Evolutionary conservation across 2,113 vertebrate species (phyloP), one percentile per base, ranked within the genome.

Genomic region (Vidua chalybeata): DNA sequence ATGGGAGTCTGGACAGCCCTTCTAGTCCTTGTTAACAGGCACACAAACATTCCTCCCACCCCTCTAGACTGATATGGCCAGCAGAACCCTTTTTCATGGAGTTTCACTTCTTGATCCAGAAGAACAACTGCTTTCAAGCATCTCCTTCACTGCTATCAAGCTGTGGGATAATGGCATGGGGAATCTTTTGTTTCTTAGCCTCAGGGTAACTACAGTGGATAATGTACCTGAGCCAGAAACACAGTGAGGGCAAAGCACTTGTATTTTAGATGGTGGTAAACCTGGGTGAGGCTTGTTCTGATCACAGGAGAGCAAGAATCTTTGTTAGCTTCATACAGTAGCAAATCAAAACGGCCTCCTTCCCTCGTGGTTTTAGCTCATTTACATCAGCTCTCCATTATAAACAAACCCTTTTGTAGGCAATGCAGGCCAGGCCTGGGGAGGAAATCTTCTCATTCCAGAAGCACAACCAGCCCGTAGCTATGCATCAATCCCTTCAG

Each of bases 391-490:
- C 56, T 87, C 79, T 84, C 56, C 10, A 2, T 87, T 71, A 61
- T 18, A 78, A 94, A 92, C 61, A 94, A 92, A 78, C 83, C 76
- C 91, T 95, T 92, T 64, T 84, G 76, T 41, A 95, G 92, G 92
- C 89, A 90, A 75, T 46, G 41, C 64, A 95, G 88, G 73, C 90
- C 84, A 86, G 69, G 61, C 88, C 56, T 92, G 66, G 58, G 69
- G 64, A 73, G 69, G 84, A 94, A 89, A 84, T 48, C 69, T 89
- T 95, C 77, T 95, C 87, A 84, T 87, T 93, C 81, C 95, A 95
- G 89, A 96, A 97, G 95, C 93, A 97, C 91, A 96, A 94, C 80
- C 79, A 95, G 95, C 94, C 85, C 68, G 41, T 84, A 95, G 93
- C 83, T 95, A 89, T 93, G 91, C 85, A 96, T 92, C 93, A 92